Conservation (phyloP, 2,113 vertebrate genomes). For the Dicentrarchus labrax region DNA sequence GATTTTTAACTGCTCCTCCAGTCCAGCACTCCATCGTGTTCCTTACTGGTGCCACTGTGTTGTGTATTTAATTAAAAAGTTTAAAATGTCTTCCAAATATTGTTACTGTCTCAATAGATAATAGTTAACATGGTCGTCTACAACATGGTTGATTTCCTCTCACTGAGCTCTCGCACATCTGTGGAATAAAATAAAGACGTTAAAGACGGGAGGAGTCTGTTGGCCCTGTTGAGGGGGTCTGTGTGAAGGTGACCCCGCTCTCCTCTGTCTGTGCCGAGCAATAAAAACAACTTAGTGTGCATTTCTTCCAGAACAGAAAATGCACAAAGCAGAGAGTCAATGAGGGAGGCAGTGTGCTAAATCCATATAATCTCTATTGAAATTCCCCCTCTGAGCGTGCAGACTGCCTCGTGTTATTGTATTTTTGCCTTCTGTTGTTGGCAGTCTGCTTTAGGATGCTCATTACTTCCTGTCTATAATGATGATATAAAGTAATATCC, state of each 20-base stretch:
- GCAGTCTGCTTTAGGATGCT: slow-evolving; percentile 65
- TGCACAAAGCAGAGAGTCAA: slow-evolving; percentile 59
- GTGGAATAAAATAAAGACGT: slow-evolving; percentile 33
- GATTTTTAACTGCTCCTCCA: slow-evolving; percentile 53
- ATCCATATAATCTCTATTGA: slow-evolving; percentile 78
- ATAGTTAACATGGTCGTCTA: slow-evolving; percentile 18
- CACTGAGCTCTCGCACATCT: neutral
- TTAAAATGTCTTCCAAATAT: slow-evolving; percentile 29
- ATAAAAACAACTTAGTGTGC: slow-evolving; percentile 73
- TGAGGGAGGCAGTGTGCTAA: slow-evolving; percentile 65
- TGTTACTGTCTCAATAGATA: neutral
- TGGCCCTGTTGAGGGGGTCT: slow-evolving; percentile 19
- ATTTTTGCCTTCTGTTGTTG: slow-evolving; percentile 73
- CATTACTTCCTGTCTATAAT: slow-evolving; percentile 72
- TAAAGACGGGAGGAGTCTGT: slow-evolving; percentile 19
- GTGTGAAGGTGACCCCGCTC: slow-evolving; percentile 69
- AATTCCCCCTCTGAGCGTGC: slow-evolving; percentile 67
- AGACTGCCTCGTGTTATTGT: slow-evolving; percentile 72
- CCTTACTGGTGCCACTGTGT: slow-evolving; percentile 5
- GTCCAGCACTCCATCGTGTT: slow-evolving; percentile 14
- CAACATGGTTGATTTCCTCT: neutral
- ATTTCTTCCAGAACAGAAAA: slow-evolving; percentile 65
- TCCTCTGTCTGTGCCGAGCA: slow-evolving; percentile 33
- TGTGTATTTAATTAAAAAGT: slow-evolving; percentile 15
- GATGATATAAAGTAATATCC: slow-evolving; percentile 70